Base-by-base conservation (phyloP, 1,140 invertebrate species). In the Mercenaria mercenaria region DNA sequence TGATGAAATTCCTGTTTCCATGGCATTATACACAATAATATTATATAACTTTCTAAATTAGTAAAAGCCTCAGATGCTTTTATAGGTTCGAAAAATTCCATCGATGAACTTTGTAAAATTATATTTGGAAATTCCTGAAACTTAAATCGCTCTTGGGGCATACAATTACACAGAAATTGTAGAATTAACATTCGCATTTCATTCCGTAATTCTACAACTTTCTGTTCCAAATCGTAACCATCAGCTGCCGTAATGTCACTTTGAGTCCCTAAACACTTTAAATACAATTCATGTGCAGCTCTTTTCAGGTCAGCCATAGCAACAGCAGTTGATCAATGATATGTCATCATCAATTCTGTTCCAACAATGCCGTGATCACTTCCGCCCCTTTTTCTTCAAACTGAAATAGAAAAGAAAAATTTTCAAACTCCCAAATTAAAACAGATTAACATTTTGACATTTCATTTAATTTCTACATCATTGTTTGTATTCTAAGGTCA, bases 1-100 rank as follows among this genome's bases (percentile, higher is more conserved):
- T 76, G 84, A 32, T 81, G 77, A 76, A 91, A 93, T 72, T 93
- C 93, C 20, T 86, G 84, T 79, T 93, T 93, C 93, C 93, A 93
- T 23, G 93, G 93, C 82, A 91, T 91, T 18, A 67, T 64, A 52
- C 89, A 90, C 61, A 93, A 61, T 0, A 91, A 79, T 18, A 90
- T 61, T 13, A 93, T 76, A 87, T 93, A 93, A 61, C 85, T 91
- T 72, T 93, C 93, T 32, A 93, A 50, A 64, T 86, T 56, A 8
- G n/a, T 20, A 50, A 92, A 93, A 20, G 91, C 93, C 59, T 80
- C 72, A 0, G 91, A 89, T 1, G 87, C 56, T 39, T 90, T 90
- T 15, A 52, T 52, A 10, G 80, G 47, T n/a, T 90, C 84, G 56
- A 90, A 91, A 59, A 59, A n/a, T 0, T 79, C 50, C 39, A 61